phyloP scores from a whole-genome alignment of 1,140 invertebrate genomes.

The Apis dorsata region DNA sequence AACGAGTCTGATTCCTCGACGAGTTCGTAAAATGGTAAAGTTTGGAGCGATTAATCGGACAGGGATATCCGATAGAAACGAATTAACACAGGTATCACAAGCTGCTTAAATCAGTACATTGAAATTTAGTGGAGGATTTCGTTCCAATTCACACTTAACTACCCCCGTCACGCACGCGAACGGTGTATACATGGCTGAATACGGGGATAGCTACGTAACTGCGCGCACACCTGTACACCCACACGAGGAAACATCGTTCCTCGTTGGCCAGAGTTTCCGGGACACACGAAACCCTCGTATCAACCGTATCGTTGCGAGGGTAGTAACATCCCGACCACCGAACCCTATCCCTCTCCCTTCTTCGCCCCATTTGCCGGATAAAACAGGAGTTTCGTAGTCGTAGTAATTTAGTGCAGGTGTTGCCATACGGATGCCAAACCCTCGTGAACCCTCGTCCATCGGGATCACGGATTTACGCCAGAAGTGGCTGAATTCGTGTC shows the following conservation, averaged over 20 bases:
- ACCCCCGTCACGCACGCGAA: not conserved
- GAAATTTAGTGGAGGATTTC: not conserved
- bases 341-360: constrained; percentile 22
- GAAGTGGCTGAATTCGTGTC: constrained; percentile 48
- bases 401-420: constrained; percentile 77
- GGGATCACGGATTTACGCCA: constrained; percentile 59
- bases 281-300: constrained; percentile 34
- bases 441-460: constrained; percentile 37
- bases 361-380: constrained; percentile 41
- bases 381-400: constrained; percentile 71
- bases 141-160: not conserved
- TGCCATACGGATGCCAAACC: constrained; percentile 40
- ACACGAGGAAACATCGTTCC: not conserved
- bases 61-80: no score
- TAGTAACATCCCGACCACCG: constrained; percentile 53
- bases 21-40: not conserved
- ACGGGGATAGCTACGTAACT: not conserved
- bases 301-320: constrained; percentile 48
- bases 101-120: not conserved
- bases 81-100: not conserved
- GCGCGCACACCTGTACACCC: no score
- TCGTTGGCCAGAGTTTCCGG: constrained; percentile 24
- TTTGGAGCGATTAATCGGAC: not conserved
- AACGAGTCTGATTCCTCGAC: no score
- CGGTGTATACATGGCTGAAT: not conserved